phyloP scores from a whole-genome alignment of 2,113 vertebrate genomes.

The Bubo blakistoni region DNA sequence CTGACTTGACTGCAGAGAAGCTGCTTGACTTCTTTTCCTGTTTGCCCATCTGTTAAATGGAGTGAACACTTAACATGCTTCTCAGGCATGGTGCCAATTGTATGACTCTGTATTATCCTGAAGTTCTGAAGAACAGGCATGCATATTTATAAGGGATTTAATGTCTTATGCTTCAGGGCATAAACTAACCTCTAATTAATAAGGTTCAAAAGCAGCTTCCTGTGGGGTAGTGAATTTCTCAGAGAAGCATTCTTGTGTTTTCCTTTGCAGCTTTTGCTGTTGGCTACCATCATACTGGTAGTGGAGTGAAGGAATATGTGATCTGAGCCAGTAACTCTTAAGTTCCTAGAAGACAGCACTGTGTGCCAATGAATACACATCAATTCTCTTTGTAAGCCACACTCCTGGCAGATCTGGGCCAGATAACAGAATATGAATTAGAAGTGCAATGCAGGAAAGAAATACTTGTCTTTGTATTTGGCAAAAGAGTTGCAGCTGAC shows the following conservation, averaged over 20 bases:
- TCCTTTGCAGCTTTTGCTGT: not conserved
- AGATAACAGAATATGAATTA: not conserved
- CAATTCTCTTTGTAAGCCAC: not conserved
- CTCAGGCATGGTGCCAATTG: not conserved
- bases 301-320: not conserved
- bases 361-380: not conserved
- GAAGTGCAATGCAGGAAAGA: not conserved
- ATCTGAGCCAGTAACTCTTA: not conserved
- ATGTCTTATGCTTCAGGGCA: constrained; percentile 2
- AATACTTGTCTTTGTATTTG: not conserved
- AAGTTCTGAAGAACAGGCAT: not conserved
- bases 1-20: not conserved
- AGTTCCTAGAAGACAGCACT: constrained; percentile 24
- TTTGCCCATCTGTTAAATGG: constrained; percentile 16
- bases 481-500: not conserved
- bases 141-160: constrained; percentile 44
- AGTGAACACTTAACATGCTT: not conserved
- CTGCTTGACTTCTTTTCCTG: constrained; percentile 13
- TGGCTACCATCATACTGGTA: not conserved
- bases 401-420: not conserved
- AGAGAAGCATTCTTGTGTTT: not conserved
- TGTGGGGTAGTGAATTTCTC: not conserved
- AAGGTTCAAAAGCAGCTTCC: constrained; percentile 38
- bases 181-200: constrained; percentile 47
- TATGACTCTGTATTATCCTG: constrained; percentile 1